Conservation (phyloP, 2,113 vertebrate species). For the Pomatorhinus ruficollis region DNA sequence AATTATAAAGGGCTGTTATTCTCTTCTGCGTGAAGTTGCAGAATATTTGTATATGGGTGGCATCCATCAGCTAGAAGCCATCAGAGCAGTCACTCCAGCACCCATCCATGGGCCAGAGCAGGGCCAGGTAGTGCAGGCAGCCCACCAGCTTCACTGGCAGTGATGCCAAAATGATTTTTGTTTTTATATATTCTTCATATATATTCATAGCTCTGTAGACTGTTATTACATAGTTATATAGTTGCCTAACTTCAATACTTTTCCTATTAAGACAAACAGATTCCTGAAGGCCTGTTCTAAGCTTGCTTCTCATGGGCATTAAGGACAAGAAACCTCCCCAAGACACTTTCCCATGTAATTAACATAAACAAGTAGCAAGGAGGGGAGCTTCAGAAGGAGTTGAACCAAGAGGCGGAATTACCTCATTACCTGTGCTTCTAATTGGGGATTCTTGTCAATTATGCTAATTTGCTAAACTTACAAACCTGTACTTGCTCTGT, state of each 20-base stretch:
- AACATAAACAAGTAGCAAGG: background rate
- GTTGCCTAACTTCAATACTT: background rate
- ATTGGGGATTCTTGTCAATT: background rate
- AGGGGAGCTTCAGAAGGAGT: background rate
- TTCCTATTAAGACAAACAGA: background rate
- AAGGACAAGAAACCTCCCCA: background rate
- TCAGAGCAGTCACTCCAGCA: background rate
- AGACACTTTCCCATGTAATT: background rate
- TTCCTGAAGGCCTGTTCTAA: background rate
- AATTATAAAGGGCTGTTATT: background rate
- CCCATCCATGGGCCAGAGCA: fast-evolving
- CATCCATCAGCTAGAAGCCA: background rate
- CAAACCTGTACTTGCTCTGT: background rate
- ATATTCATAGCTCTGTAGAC: background rate
- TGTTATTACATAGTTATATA: background rate
- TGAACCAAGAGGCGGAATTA: background rate
- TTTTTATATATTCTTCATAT: background rate
- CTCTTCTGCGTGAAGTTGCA: background rate
- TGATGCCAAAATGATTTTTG: background rate
- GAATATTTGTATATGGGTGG: background rate
- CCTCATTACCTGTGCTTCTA: background rate
- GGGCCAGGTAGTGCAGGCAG: background rate
- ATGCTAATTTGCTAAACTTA: background rate
- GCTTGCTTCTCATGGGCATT: background rate
- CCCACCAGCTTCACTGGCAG: background rate